Conservation (phyloP, 2,888 invertebrate species). For the Acronicta psi region DNA sequence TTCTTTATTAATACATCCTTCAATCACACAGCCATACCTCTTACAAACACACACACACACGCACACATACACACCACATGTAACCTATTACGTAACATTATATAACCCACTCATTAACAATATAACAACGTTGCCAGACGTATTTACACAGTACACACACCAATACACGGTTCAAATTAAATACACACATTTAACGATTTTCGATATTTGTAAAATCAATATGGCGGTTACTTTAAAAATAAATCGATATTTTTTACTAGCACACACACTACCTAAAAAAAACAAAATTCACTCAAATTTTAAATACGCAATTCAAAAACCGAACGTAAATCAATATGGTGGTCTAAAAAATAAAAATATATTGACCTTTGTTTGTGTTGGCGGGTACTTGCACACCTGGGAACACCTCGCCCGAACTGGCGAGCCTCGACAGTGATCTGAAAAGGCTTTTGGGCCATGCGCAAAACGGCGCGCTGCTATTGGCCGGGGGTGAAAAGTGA, state of each 20-base stretch:
- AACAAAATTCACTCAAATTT: conserved; percentile 43
- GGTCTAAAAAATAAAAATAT: conserved; percentile 59
- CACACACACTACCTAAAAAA: conserved; percentile 46
- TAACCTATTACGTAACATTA: conserved; percentile 62
- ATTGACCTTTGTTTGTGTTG: conserved; percentile 79
- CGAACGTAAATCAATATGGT: conserved; percentile 64
- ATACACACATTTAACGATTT: conserved; percentile 24
- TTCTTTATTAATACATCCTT: conserved; percentile 43
- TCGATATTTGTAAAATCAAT: conserved; percentile 12
- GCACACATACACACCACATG: no score
- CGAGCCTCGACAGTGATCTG: conserved; percentile 67
- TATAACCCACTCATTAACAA: conserved; percentile 34
- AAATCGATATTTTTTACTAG: conserved; percentile 19
- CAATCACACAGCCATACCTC: conserved; percentile 57
- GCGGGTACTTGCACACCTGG: conserved; percentile 85
- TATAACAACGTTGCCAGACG: conserved; percentile 12
- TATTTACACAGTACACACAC: conserved; percentile 29
- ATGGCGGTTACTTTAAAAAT: conserved; percentile 3
- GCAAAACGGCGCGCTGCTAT: conserved; percentile 68
- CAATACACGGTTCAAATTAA: conserved; percentile 44
- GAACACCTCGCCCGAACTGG: conserved; percentile 85
- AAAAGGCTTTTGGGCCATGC: conserved; percentile 78
- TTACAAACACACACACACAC: conserved; percentile 47
- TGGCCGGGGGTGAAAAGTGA: conserved; percentile 77
- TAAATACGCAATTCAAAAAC: conserved; percentile 25